These are phyloP conservation scores for Lophotriccus pileatus DNA, from an alignment of 2,797 vertebrate genomes.

Conservation along the genomic window DNA sequence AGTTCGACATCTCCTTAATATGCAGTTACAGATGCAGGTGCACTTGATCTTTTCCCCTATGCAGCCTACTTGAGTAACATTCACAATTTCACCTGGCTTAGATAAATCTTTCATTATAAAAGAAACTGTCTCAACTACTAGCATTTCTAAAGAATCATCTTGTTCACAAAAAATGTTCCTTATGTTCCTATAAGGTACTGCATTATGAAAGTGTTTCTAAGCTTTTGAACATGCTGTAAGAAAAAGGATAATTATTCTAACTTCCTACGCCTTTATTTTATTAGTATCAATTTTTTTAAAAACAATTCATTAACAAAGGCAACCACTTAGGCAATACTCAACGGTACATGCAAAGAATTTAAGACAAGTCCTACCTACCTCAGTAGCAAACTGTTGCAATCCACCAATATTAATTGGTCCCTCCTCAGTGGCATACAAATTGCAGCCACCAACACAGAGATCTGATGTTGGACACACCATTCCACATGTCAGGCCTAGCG, in stretches of 20 bases:
- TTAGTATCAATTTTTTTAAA: neutral
- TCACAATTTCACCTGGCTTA: neutral
- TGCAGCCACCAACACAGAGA: constrained; percentile 95
- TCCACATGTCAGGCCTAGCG: constrained; percentile 92
- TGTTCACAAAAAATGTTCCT: constrained; percentile 19
- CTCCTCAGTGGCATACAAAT: constrained; percentile 90
- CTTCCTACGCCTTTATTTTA: neutral
- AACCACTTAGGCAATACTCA: neutral
- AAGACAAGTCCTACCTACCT: constrained; percentile 77
- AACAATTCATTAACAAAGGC: neutral
- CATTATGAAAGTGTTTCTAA: constrained; percentile 8
- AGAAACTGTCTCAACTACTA: neutral
- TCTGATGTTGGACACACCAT: constrained; percentile 97
- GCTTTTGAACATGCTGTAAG: neutral
- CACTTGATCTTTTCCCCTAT: neutral
- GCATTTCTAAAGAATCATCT: neutral
- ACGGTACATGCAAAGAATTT: neutral
- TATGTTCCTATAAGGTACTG: neutral
- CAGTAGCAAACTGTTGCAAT: constrained; percentile 92
- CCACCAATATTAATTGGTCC: constrained; percentile 96
- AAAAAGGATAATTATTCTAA: neutral
- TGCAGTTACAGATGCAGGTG: neutral
- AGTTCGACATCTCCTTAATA: neutral
- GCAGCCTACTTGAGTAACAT: neutral
- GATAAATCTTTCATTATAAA: neutral